Base-by-base conservation (phyloP, 2,888 invertebrate genomes). In the Campoplex capitator region DNA sequence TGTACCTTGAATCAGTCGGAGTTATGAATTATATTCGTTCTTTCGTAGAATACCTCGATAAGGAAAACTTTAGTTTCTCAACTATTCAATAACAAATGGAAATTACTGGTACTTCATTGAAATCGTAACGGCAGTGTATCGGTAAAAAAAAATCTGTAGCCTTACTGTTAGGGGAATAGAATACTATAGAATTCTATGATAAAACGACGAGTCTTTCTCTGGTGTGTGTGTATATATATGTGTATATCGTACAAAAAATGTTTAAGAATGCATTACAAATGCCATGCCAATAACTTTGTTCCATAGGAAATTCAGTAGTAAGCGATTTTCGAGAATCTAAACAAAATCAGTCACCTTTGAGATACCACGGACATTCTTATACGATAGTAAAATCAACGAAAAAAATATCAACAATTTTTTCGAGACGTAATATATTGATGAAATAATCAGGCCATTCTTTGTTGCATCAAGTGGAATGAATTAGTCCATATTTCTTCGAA, bases 21-120 rank as follows among this genome's bases (percentile, higher is more conserved):
- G 32, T 54, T 65, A 48, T 65, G 65, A 11, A 32, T 76, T 32
- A 23, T 70, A 13, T 73, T 68, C 51, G 3, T 42, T 42, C 9
- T 16, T 70, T 38, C 32, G 32, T 67, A 45, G 56, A 67, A 77
- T 42, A 58, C 56, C 56, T 77, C 68, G 67, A 70, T 58, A 85
- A 51, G 38, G 62, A 68, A 74, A 51, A 28, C 13, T 7, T 65
- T 54, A 23, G 4, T 68, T 83, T 75, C 23, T 65, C 67, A 78
- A 74, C 56, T 38, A 75, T 83, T 75, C 58, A 79, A 51, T 71
- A 86, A 83, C 86, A 80, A 80, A 86, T 71, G 51, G 54, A 83
- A 62, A 79, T 67, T 75, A 73, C 13, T 81, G 32, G 23, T 75
- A 79, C 65, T 75, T 70, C 11, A 73, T 54, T 38, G 67, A 82